phyloP scores from a whole-genome alignment of 2,113 vertebrate genomes.

The Coregonus clupeaformis region DNA sequence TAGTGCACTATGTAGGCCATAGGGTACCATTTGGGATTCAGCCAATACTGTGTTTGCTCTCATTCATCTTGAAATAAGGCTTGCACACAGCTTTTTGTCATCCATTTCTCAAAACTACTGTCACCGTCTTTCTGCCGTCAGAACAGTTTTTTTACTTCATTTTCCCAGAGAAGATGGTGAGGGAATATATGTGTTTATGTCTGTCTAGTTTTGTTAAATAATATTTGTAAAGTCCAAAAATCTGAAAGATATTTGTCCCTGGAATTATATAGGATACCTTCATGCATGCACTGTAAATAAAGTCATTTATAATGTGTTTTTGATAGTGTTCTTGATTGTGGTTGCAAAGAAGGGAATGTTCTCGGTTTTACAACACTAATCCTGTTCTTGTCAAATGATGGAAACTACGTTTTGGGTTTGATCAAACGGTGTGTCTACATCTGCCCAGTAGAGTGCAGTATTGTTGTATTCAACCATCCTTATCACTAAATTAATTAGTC shows the following conservation, averaged over 20 bases:
- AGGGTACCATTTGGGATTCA: no score
- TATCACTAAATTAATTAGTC: no score
- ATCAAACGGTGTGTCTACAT: not conserved
- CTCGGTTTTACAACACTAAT: not conserved
- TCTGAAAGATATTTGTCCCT: not conserved
- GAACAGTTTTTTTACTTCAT: no score
- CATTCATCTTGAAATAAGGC: no score
- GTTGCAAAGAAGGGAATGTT: not conserved
- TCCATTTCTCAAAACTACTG: no score
- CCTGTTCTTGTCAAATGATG: not conserved
- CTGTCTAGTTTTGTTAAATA: not conserved
- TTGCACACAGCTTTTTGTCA: no score
- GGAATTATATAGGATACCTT: not conserved
- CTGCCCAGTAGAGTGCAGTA: slow-evolving; percentile 28
- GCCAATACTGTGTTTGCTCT: no score
- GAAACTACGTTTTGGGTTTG: not conserved
- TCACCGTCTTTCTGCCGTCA: no score
- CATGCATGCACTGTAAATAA: not conserved
- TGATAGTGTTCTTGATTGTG: not conserved
- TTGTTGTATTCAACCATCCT: slow-evolving; percentile 7
- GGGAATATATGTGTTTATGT: no score
- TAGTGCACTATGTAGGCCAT: no score
- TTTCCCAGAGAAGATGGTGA: no score
- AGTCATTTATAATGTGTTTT: not conserved
- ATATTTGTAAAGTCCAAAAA: not conserved